These are phyloP conservation scores for Bradypodion ventrale DNA, from an alignment of 2,797 vertebrate species.

Conservation along the genomic window DNA sequence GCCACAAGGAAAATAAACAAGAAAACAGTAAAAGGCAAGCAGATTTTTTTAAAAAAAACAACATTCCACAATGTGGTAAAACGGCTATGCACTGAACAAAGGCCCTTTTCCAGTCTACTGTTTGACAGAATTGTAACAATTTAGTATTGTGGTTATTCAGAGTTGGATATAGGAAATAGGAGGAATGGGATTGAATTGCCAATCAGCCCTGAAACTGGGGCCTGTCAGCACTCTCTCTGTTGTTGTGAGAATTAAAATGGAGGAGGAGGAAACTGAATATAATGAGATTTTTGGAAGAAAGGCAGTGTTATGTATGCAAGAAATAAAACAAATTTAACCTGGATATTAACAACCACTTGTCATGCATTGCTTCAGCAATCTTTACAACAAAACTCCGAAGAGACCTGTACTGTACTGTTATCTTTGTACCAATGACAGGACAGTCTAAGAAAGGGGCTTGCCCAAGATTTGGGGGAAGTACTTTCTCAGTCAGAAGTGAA, in stretches of 20 bases:
- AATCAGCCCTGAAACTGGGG: too few relatives aligned
- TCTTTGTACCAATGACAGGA: not conserved
- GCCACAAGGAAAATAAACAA: not conserved
- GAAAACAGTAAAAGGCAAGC: not conserved
- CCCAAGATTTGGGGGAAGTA: not conserved
- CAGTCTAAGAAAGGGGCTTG: not conserved
- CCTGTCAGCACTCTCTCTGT: too few relatives aligned
- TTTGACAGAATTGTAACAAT: not conserved
- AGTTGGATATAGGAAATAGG: too few relatives aligned
- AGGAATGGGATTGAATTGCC: too few relatives aligned
- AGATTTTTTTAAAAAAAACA: too few relatives aligned
- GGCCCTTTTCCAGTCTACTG: not conserved
- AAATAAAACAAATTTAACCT: not conserved
- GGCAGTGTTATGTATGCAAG: too few relatives aligned
- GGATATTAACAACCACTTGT: not conserved
- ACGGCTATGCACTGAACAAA: not conserved
- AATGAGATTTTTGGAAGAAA: too few relatives aligned
- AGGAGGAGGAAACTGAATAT: too few relatives aligned
- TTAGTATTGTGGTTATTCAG: too few relatives aligned
- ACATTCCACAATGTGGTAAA: not conserved
- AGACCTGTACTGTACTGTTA: too few relatives aligned
- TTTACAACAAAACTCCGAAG: not conserved
- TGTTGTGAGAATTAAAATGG: too few relatives aligned
- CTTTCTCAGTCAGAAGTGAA: not conserved
- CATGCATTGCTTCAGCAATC: not conserved